Evolutionary conservation across 2,797 vertebrate genomes (phyloP), one percentile per base, ranked within the genome.

Genomic region (Odontamblyopus rebecca): DNA sequence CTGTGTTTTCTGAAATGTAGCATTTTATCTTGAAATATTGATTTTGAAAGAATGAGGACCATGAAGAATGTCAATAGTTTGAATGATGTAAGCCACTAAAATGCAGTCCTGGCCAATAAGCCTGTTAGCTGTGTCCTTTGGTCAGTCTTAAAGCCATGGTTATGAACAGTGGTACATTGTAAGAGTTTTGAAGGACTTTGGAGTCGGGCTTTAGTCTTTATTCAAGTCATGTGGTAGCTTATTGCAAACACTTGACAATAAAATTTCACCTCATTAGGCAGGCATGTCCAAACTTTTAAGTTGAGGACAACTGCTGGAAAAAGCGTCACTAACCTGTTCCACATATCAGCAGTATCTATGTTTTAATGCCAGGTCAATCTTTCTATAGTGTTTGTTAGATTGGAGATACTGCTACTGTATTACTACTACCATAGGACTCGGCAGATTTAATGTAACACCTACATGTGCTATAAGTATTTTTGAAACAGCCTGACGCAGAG

Each of bases 1-100:
- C 62, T 61, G 81, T 71, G 83, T 79, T 35, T 86, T 81, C 76
- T 80, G 75, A 82, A 80, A 90, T 91, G 91, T 92, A 91, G 90
- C 87, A 88, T 89, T 74, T 72, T 62, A 66, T 53, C 67, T 70
- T 69, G 75, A 85, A 89, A 82, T 72, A 84, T 64, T 73, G 72
- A 38, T 35, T 41, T 51, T 72, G 69, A 66, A 61, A 54, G 65
- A 67, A 64, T 26, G 48, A 65, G 8, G 51, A 63, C 23, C 29
- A 61, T 76, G 56, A 75, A 51, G 69, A 73, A 75, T 70, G 65
- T 29, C 54, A 70, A 81, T 50, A 53, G 11, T 76, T 69, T 27
- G 60, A 69, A 67, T 59, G 69, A 69, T 51, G 69, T 23, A 38
- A 82, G 70, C 32, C 69, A 66, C 78, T 69, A 30, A 29, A 9